phyloP scores from a whole-genome alignment of 2,113 vertebrate species.

The Neofelis nebulosa region DNA sequence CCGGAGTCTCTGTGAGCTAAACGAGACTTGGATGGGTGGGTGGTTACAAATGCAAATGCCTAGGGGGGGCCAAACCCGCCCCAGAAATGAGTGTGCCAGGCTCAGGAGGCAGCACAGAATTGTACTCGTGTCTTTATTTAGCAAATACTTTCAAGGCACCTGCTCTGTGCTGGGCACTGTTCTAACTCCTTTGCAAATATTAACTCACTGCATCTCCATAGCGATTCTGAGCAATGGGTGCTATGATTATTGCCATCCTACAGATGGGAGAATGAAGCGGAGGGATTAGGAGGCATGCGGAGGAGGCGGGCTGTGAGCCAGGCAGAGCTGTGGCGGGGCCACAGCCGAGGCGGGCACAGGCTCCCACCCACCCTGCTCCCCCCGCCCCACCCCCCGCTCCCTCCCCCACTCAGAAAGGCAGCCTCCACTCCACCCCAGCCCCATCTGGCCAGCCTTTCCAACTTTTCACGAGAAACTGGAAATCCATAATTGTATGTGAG shows the following conservation, averaged over 20 bases:
- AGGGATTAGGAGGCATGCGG: not conserved
- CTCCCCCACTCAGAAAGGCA: too few relatives aligned
- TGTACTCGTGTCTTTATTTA: fast-evolving
- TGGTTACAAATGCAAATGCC: not conserved
- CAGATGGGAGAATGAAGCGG: not conserved
- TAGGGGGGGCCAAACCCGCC: not conserved
- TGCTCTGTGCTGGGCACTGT: fast-evolving
- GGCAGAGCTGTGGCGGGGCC: not conserved
- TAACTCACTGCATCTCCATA: not conserved
- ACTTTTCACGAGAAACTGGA: not conserved
- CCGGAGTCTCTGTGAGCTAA: not conserved
- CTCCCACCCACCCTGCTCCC: not conserved
- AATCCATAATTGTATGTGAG: not conserved
- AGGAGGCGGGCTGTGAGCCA: not conserved
- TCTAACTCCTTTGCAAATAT: not conserved
- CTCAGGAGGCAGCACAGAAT: not conserved
- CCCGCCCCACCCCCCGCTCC: not conserved
- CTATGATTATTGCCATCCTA: fast-evolving
- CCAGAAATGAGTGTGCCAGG: not conserved
- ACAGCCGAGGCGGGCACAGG: not conserved
- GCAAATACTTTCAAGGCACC: not conserved
- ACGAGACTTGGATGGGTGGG: too few relatives aligned
- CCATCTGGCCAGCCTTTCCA: not conserved
- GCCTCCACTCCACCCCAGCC: too few relatives aligned
- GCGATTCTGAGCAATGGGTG: fast-evolving